Conservation (phyloP, 2,797 vertebrate genomes). For the Hipposideros larvatus region DNA sequence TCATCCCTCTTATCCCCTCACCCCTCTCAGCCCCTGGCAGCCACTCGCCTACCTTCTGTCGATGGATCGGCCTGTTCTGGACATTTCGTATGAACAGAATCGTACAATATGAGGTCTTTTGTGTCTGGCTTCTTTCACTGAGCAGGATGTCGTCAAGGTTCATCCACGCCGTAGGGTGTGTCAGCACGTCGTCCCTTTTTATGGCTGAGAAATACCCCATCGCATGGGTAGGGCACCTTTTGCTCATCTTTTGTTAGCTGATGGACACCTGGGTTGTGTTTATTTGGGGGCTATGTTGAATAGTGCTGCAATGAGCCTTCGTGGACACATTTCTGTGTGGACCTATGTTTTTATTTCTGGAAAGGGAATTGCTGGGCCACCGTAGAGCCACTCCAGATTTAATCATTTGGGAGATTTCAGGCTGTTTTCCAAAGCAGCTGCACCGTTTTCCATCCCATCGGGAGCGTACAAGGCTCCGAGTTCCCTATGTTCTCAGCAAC, state of each 20-base stretch:
- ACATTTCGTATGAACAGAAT: rapidly evolving
- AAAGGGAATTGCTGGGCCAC: background rate
- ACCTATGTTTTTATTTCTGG: background rate
- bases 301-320: rapidly evolving
- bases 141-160: background rate
- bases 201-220: rapidly evolving
- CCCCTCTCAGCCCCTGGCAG: rapidly evolving
- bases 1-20: rapidly evolving
- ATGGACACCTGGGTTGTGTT: background rate
- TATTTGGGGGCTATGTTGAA: rapidly evolving
- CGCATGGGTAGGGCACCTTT: rapidly evolving
- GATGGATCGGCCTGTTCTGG: rapidly evolving
- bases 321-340: rapidly evolving
- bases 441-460: rapidly evolving
- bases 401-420: rapidly evolving
- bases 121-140: rapidly evolving
- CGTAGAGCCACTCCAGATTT: rapidly evolving
- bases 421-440: no score
- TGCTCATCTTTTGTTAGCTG: rapidly evolving
- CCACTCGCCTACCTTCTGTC: rapidly evolving
- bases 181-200: rapidly evolving
- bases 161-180: rapidly evolving
- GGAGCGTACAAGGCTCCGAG: rapidly evolving
- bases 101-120: rapidly evolving
- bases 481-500: rapidly evolving